Conservation (phyloP, 2,888 invertebrate species). For the Heliconius cydno region DNA sequence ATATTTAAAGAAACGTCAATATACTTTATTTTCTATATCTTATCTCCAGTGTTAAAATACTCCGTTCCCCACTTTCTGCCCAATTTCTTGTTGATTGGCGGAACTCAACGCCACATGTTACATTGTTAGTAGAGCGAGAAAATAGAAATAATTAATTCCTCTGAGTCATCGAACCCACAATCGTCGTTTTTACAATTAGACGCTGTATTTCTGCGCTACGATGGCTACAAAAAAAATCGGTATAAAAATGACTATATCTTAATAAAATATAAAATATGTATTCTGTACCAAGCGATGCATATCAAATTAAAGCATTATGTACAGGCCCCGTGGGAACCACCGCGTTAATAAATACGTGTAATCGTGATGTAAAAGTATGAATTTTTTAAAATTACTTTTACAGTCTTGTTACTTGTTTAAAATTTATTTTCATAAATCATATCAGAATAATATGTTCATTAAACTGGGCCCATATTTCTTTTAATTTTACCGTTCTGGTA, state of each 20-base stretch:
- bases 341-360: conserved; percentile 6
- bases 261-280: conserved; percentile 15
- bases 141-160: not conserved
- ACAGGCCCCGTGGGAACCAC: conserved; percentile 40
- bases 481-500: too few species aligned
- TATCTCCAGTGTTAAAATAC: not conserved
- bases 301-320: conserved; percentile 36
- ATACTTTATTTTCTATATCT: not conserved
- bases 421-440: too few species aligned
- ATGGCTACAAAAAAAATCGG: not conserved
- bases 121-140: not conserved
- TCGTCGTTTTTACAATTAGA: not conserved
- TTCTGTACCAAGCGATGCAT: conserved; percentile 52
- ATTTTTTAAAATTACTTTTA: conserved; percentile 1
- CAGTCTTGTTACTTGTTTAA: not conserved
- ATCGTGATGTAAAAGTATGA: not conserved
- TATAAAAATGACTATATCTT: not conserved
- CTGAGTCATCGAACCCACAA: not conserved
- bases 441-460: not conserved
- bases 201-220: not conserved
- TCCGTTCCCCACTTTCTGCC: not conserved
- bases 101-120: not conserved
- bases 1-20: conserved; percentile 15
- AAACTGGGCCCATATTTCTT: not conserved
- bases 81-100: not conserved